Evolutionary conservation across 2,888 invertebrate genomes (phyloP).

Genomic region (Lypha dubia): DNA sequence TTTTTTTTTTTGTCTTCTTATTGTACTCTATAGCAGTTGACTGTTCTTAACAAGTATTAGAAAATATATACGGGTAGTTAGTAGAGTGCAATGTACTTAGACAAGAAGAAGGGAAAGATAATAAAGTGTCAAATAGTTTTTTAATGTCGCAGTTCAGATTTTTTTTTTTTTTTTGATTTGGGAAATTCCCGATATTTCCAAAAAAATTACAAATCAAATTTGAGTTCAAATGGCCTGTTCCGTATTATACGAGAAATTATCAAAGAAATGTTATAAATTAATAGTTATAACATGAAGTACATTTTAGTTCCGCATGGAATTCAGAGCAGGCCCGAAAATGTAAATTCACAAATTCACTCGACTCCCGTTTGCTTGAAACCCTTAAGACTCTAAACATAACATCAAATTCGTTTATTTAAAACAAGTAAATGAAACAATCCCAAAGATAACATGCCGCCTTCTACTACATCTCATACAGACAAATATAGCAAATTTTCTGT

Average conservation of each 20-base stretch:
- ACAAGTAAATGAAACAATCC: background rate
- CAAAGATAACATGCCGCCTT: background rate
- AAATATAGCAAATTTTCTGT: background rate
- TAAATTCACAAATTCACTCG: background rate
- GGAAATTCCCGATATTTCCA: no score
- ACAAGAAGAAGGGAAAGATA: constrained; percentile 3
- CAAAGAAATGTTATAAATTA: no score
- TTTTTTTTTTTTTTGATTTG: background rate
- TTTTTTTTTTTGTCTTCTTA: constrained; percentile 2
- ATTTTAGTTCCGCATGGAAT: no score
- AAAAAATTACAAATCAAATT: no score
- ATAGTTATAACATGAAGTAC: background rate
- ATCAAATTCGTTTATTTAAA: background rate
- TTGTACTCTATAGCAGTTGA: constrained; percentile 17
- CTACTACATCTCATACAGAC: background rate
- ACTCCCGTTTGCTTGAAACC: background rate
- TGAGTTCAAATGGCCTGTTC: no score
- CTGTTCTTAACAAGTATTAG: constrained; percentile 54
- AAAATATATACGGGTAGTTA: constrained; percentile 34
- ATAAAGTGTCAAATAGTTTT: constrained; percentile 11
- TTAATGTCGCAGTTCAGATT: background rate
- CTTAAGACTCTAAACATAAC: background rate
- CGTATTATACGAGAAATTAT: no score
- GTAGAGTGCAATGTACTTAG: constrained; percentile 43
- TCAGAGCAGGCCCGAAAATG: no score